Evolutionary conservation across 2,888 invertebrate species (phyloP).

Genomic region (Linhomoeus sp.): DNA sequence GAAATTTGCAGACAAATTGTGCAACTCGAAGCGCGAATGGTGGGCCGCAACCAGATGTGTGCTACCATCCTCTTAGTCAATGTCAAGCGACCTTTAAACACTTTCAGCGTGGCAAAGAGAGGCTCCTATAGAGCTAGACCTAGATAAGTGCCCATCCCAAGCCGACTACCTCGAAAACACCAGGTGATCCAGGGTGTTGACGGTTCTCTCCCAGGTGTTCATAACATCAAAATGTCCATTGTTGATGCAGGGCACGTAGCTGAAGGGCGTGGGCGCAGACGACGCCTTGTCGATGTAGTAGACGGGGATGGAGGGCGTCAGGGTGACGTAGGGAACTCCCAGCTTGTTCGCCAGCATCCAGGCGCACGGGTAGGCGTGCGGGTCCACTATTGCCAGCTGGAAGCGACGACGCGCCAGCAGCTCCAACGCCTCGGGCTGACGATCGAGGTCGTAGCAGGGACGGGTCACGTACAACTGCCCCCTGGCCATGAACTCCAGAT

Average conservation of each 20-base stretch:
- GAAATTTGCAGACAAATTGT: too few species aligned
- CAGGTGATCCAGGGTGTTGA: too few species aligned
- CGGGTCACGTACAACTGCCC: neutral
- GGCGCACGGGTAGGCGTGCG: slow-evolving; percentile 1
- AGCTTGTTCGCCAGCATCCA: neutral
- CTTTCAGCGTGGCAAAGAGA: too few species aligned
- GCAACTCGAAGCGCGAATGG: too few species aligned
- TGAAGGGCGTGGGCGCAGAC: neutral
- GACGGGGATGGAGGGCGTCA: neutral
- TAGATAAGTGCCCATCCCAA: too few species aligned
- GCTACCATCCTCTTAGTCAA: too few species aligned
- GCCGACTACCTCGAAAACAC: too few species aligned
- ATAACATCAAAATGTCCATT: neutral
- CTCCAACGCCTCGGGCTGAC: neutral
- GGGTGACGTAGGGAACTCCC: neutral
- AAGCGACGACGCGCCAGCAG: neutral
- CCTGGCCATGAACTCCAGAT: neutral
- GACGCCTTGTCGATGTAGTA: neutral
- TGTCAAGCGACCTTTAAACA: too few species aligned
- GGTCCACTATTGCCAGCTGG: neutral
- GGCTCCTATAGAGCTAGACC: too few species aligned
- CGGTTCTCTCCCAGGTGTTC: too few species aligned
- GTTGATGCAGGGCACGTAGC: neutral
- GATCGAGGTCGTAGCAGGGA: neutral
- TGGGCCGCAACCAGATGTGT: too few species aligned